Evolutionary conservation across 2,888 invertebrate species (phyloP).

Genomic region (Odontothrips loti): DNA sequence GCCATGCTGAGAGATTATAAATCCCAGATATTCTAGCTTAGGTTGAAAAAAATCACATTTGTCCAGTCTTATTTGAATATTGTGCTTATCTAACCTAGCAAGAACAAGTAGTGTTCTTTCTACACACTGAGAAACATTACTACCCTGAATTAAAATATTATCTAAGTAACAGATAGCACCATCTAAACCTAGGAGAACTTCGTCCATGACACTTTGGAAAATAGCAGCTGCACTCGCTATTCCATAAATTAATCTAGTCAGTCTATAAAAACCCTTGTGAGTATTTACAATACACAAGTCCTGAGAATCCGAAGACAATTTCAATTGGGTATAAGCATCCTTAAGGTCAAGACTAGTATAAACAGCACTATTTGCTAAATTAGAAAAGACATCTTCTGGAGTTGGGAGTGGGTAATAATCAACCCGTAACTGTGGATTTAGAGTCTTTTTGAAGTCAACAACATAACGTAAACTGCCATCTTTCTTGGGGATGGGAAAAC

Average conservation of each 20-base stretch:
- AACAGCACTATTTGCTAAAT: neutral
- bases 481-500: neutral
- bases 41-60: neutral
- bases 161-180: neutral
- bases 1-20: too few species aligned
- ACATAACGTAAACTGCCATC: too few species aligned
- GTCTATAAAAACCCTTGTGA: neutral
- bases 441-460: neutral
- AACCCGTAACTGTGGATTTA: neutral
- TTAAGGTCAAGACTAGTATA: neutral
- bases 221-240: neutral
- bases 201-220: neutral
- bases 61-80: neutral
- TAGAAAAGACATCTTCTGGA: neutral
- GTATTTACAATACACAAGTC: neutral
- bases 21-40: too few species aligned
- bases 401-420: neutral
- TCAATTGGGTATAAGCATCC: neutral
- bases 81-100: neutral
- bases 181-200: neutral
- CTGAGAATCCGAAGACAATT: neutral
- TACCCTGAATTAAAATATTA: neutral
- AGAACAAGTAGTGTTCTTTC: neutral
- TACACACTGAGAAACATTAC: neutral
- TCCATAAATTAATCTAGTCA: neutral